Evolutionary conservation across 2,888 invertebrate species (phyloP), one percentile per base, ranked within the genome.

Genomic region (Xylota segnis): DNA sequence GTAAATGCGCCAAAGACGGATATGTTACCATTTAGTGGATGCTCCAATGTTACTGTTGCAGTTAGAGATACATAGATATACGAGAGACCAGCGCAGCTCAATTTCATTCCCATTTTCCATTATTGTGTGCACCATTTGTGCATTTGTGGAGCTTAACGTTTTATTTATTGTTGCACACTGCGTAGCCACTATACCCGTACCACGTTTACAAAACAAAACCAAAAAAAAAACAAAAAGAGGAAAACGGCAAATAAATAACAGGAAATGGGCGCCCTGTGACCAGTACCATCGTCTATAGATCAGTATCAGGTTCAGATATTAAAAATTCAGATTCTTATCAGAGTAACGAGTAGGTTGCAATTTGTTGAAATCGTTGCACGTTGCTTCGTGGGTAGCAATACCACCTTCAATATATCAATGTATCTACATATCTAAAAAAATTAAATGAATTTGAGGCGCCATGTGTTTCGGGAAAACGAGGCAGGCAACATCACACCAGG

Each of bases 21-120:
- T 86, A 86, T 86, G 86, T 86, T 86, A 86, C 86, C 86, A 82
- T 86, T 86, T 82, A 59, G 59, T 63, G 61, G 76, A 82, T 76
- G 81, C 71, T 56, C 61, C 76, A 86, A 66, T 76, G 81, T n/a
- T n/a, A n/a, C 70, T 68, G 56, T 37, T 66, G 50, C 50, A 45
- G 61, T 59, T 40, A 74, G 27, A 82, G n/a, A n/a, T n/a, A n/a
- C n/a, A n/a, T n/a, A n/a, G n/a, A n/a, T n/a, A n/a, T n/a, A n/a
- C n/a, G n/a, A n/a, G 29, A 50, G 47, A 47, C 74, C 74, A 79
- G 74, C 74, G 74, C 74, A 86, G 86, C 82, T 86, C 82, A 82
- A 86, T 82, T 86, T 86, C 82, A 86, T 81, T 82, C 72, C 56
- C 76, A 82, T 86, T 86, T 75, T 59, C 56, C 56, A 65, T 74